phyloP scores from a whole-genome alignment of 2,113 vertebrate genomes.

The Oceanodroma tethys region DNA sequence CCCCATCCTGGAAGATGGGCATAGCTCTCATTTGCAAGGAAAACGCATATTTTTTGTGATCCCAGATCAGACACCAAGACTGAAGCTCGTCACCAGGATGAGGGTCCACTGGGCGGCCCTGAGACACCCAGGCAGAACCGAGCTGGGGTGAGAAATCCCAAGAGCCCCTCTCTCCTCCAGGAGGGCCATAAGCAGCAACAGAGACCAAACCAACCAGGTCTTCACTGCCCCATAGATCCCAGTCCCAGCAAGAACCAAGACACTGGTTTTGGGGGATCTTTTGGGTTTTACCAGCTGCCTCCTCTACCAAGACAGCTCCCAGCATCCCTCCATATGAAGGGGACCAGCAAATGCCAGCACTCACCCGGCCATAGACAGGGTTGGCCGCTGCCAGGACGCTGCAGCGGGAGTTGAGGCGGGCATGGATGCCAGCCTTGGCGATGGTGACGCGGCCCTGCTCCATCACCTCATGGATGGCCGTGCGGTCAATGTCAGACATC shows the following conservation, averaged over 20 bases:
- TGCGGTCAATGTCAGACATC: constrained; percentile 98
- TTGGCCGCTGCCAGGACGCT: constrained; percentile 95
- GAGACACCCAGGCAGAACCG: neutral
- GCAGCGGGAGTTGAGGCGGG: constrained; percentile 94
- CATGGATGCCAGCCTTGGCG: constrained; percentile 95
- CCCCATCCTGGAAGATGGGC: neutral
- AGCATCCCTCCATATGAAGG: too few relatives aligned
- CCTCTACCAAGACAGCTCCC: neutral
- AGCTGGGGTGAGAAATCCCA: neutral
- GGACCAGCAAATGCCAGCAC: neutral
- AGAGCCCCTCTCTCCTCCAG: neutral
- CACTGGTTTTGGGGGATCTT: neutral
- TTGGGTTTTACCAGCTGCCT: neutral
- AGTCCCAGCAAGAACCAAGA: neutral
- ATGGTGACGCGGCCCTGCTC: constrained; percentile 97
- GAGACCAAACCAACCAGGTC: neutral
- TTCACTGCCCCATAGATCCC: rapidly evolving
- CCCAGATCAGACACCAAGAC: neutral
- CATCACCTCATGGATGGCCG: constrained; percentile 98
- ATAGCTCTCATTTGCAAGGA: neutral
- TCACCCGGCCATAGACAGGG: constrained; percentile 92
- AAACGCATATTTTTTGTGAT: rapidly evolving
- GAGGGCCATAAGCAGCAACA: neutral
- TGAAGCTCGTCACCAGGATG: neutral
- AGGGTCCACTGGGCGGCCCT: neutral